Conservation (phyloP, 2,797 vertebrate genomes). For the Hippopotamyrus pictus region DNA sequence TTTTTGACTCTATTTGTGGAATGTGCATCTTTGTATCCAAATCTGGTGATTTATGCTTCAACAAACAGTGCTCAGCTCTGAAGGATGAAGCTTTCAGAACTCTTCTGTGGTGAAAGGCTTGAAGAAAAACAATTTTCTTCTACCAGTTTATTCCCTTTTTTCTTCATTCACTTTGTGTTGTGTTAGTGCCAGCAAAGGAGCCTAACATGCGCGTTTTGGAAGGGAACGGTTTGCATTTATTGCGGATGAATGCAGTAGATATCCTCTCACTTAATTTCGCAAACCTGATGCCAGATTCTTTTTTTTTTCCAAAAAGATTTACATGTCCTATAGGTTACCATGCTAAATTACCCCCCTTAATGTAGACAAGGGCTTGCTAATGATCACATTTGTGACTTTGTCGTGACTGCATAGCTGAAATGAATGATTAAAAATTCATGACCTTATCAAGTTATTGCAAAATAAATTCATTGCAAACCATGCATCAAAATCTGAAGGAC, state of each 20-base stretch:
- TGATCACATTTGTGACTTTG: conserved; percentile 17
- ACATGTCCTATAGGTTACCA: background rate
- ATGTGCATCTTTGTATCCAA: background rate
- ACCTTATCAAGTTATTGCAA: background rate
- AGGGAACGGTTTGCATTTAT: background rate
- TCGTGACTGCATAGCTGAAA: background rate
- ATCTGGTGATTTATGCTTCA: conserved; percentile 2
- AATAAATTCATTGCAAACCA: conserved; percentile 2
- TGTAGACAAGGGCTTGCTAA: conserved; percentile 1
- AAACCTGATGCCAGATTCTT: background rate
- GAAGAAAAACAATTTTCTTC: background rate
- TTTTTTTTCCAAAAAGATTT: background rate
- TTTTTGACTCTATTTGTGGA: background rate
- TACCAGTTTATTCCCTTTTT: background rate
- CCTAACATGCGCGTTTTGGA: background rate
- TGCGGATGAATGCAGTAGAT: background rate
- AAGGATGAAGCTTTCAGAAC: background rate
- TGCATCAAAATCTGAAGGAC: conserved; percentile 10
- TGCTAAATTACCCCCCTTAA: conserved; percentile 2
- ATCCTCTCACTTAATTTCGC: background rate
- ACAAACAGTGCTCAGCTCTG: background rate
- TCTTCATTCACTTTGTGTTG: background rate
- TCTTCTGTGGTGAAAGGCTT: background rate
- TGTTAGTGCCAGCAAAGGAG: background rate
- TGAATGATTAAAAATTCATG: background rate